Base-by-base conservation (phyloP, 2,888 invertebrate species). In the Lycia hirtaria region DNA sequence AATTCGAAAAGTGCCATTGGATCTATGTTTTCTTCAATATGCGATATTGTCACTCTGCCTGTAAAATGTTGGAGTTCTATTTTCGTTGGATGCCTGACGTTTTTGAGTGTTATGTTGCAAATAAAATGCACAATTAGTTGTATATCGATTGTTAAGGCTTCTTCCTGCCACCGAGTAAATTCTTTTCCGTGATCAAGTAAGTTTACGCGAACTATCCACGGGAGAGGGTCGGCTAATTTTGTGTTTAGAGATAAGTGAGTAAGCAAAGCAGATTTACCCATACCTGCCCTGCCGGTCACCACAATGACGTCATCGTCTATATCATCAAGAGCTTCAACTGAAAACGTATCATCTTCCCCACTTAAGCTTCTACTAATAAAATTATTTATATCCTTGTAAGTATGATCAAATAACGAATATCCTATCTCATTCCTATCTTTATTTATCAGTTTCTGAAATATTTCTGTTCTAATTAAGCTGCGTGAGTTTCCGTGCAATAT, bases 131-230 rank as follows among this genome's bases (percentile, higher is more conserved):
- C 48, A 10, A 67, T 35, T 1, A 56, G 19, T 10, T 33, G 33
- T 10, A 35, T 19, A 10, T 54, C 7, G 6, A 66, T 45, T 1
- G 45, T 9, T 3, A 44, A 52, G 30, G 68, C 54, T 9, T 67
- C 56, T n/a, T 57, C 48, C 55, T 67, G 64, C 70, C 75, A 72
- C 3, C 47, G 28, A 6, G 26, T 41, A 33, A 78, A 73, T 37
- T 69, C 68, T 24, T 68, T 68, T 10, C 60, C 65, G 30, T 72
- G 59, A 38, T 68, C 61, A 30, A 60, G 56, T 45, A 80, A 68
- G 56, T 78, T 73, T 0, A 79, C 62, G 7, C 69, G 66, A 4
- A 75, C 71, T 38, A 80, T 73, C 79, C 80, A 80, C 3, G 64
- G 68, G 9, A 65, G 56, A 3, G 71, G 65, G 15, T 67, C 47